phyloP scores from a whole-genome alignment of 2,797 vertebrate species.

The Scolopax rusticola region DNA sequence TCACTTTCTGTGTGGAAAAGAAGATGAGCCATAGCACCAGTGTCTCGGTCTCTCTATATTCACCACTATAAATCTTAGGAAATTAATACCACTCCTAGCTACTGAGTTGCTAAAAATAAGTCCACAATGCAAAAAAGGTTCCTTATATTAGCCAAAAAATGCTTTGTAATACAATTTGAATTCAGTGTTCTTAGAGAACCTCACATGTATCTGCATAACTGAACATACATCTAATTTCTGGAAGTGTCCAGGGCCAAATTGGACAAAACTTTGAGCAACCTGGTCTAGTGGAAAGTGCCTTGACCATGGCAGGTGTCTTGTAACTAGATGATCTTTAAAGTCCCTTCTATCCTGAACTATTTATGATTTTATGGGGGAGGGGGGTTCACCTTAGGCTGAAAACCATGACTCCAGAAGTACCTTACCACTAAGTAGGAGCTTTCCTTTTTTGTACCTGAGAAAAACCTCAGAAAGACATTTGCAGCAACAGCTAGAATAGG shows the following conservation, averaged over 20 bases:
- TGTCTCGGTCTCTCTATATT: not conserved
- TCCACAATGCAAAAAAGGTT: fast-evolving
- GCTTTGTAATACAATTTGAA: not conserved
- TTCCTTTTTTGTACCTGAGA: not conserved
- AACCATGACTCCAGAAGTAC: not conserved
- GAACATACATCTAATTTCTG: not conserved
- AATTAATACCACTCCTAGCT: not conserved
- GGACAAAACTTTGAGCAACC: not conserved
- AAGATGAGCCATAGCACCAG: not conserved
- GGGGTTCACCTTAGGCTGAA: not conserved
- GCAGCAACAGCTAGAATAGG: not conserved
- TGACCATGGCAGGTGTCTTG: not conserved
- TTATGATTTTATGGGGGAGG: not conserved
- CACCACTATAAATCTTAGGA: not conserved
- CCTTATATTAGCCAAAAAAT: not conserved
- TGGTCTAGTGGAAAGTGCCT: not conserved
- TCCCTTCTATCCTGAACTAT: not conserved
- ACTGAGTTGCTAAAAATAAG: not conserved
- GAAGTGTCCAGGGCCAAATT: not conserved
- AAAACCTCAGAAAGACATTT: not conserved
- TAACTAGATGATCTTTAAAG: not conserved
- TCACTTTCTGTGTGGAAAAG: not conserved
- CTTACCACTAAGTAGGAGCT: not conserved
- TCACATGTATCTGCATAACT: not conserved
- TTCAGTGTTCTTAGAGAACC: not conserved